Base-by-base conservation (phyloP, 2,113 vertebrate genomes). In the Heterotis niloticus region DNA sequence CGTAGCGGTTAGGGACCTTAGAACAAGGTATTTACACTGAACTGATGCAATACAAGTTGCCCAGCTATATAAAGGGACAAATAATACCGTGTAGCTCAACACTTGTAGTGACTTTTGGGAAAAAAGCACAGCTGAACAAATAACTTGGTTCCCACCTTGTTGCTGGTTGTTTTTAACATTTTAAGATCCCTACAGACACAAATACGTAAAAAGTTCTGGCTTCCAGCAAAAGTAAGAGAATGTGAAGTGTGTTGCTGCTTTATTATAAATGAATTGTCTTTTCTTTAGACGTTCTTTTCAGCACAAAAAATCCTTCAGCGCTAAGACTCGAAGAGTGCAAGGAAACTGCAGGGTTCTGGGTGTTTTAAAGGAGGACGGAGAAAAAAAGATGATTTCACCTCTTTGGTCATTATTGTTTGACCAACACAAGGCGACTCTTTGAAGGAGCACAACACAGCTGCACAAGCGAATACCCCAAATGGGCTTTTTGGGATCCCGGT, bases 401-500 rank as follows among this genome's bases (percentile, higher is more conserved):
- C 82, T 70, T 74, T 81, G 62, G 62, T 28, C 72, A 75, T 81
- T 83, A 86, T 83, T 66, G 44, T 77, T 82, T 78, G 78, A 76
- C 78, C 60, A 75, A 73, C 85, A 83, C 83, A 89, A 83, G 79
- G 81, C 78, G 56, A 29, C 77, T 80, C 79, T 86, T 84, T 85
- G 81, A 84, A 51, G 80, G 79, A 79, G 82, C 82, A 83, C 81
- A 60, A 23, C 86, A 84, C 90, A 91, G 88, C 90, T 90, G 89
- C 81, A 83, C 82, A 73, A 79, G 86, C 86, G 84, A 83, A 44
- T 4, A 81, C 78, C 78, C 81, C 88, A 80, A 83, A 84, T 71
- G 80, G 84, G 88, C 88, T 89, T 87, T 88, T 86, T 84, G 78
- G 56, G 77, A 78, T 82, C 85, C 84, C 65, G 85, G 90, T 92